Base-by-base conservation (phyloP, 2,113 vertebrate species). In the Tamias sibiricus region DNA sequence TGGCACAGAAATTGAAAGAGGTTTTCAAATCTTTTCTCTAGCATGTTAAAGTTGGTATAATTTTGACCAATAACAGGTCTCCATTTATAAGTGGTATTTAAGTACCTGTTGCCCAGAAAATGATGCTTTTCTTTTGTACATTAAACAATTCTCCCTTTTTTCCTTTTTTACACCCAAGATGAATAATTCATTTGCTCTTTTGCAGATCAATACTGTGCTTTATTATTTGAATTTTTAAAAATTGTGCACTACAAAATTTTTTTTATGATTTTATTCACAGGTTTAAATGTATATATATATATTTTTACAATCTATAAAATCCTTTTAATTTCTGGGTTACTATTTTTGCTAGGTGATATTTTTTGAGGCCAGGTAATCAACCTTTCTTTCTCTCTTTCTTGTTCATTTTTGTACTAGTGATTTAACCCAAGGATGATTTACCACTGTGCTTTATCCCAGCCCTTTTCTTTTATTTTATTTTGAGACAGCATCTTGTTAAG, bases 291-390 rank as follows among this genome's bases (percentile, higher is more conserved):
- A 35, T 64, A 3, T 69, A 75, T 0, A 47, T 85, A 52, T 32
- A 94, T 96, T 49, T 90, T 94, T 30, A 44, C 5, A 71, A 19
- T 57, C 8, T 44, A 49, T 32, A 84, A 92, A 86, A 81, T 84
- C 30, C 2, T 82, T 95, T 87, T 66, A 69, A 64, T 91, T 74
- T 83, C 16, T 30, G 12, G 0, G 17, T 49, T 71, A 30, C 42
- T 68, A 37, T 75, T 42, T 64, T 30, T 49, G 4, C 24, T 64
- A 24, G 24, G 47, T n/a, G 7, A 40, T 47, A 16, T 35, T 81
- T 90, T 80, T 30, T 81, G 7, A 85, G 87, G n/a, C 26, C 52
- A 69, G 68, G 7, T 57, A 20, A 57, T 20, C 20, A 22, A 57
- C 7, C 20, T 7, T 57, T 22, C 54, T 57, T 57, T 57, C 54